phyloP scores from a whole-genome alignment of 92 coral and sea anemone genomes.

The Parazoanthus darwini region DNA sequence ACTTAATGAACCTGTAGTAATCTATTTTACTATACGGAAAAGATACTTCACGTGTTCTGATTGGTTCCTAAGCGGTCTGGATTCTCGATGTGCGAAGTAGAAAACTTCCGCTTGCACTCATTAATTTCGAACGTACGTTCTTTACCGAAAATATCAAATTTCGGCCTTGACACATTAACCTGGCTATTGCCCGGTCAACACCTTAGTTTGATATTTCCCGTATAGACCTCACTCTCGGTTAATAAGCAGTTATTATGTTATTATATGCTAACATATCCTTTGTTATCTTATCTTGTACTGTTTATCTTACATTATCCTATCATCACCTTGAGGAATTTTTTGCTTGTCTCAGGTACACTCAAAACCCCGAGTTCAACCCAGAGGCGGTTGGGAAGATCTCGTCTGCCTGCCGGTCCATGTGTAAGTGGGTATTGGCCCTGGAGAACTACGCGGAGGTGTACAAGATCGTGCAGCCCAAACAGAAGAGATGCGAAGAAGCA shows the following conservation, averaged over 20 bases:
- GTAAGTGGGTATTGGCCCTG: constrained; percentile 95
- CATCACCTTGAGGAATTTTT: neutral
- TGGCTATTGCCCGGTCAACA: too few relatives aligned
- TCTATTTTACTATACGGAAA: neutral
- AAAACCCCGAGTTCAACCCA: constrained; percentile 91
- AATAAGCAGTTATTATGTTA: neutral
- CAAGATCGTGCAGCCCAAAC: constrained; percentile 94
- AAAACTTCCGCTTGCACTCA: too few relatives aligned
- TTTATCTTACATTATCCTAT: neutral
- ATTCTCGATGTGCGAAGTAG: too few relatives aligned
- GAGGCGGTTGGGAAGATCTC: constrained; percentile 96
- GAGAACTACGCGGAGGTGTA: constrained; percentile 95
- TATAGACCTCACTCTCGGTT: too few relatives aligned
- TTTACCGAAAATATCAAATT: too few relatives aligned
- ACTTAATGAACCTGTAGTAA: neutral
- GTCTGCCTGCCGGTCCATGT: constrained; percentile 95
- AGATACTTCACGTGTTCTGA: too few relatives aligned
- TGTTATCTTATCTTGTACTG: neutral
- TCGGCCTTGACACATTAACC: too few relatives aligned
- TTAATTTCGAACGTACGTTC: too few relatives aligned
- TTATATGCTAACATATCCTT: too few relatives aligned
- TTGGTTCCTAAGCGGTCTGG: too few relatives aligned
- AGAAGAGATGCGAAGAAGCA: constrained; percentile 92
- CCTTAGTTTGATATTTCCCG: too few relatives aligned
- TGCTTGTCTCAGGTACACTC: constrained; percentile 60